Evolutionary conservation across 2,888 invertebrate genomes (phyloP), one percentile per base, ranked within the genome.

Genomic region (Geophilus truncorum): DNA sequence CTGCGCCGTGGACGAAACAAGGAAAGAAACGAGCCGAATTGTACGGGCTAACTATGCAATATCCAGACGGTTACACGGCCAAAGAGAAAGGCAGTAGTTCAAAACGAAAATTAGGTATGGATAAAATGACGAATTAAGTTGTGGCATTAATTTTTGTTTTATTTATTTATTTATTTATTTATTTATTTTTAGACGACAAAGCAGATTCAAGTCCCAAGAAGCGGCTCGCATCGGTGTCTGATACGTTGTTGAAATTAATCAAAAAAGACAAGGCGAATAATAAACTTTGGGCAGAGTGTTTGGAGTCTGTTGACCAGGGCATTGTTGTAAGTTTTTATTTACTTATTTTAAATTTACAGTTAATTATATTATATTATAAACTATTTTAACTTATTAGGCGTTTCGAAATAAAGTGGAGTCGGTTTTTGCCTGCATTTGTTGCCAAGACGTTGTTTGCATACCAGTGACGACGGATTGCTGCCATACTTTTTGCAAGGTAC

Each of bases 1-100:
- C 94, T 0, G 92, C 94, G 5, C 94, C 95, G 0, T 95, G 95
- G 95, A 92, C 93, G 62, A 85, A 89, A 34, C 90, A 88, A 32
- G 94, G 93, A 0, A 91, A 91, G 85, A 88, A 90, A 82, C 84
- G 86, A 18, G 86, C 86, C 1, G 84, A 86, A 77, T 84, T 87
- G 77, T 85, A 89, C 1, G 89, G 89, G 10, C 84, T 89, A 10
- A 83, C 81, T n/a, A 87, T 89, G 85, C 85, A 23, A 15, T 70
- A 28, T 10, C 70, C 70, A 9, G 25, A 23, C 1, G 70, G 70
- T 28, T 70, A 70, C 70, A 28, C 28, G 5, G 28, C 9, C 5
- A 32, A 32, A 32, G 32, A 9, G 9, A 4, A 45, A 45, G 45
- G 15, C n/a, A n/a, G n/a, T n/a, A n/a, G 9, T 21, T 40, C 40